Base-by-base conservation (phyloP, 2,888 invertebrate genomes). In the Dicycla oo region DNA sequence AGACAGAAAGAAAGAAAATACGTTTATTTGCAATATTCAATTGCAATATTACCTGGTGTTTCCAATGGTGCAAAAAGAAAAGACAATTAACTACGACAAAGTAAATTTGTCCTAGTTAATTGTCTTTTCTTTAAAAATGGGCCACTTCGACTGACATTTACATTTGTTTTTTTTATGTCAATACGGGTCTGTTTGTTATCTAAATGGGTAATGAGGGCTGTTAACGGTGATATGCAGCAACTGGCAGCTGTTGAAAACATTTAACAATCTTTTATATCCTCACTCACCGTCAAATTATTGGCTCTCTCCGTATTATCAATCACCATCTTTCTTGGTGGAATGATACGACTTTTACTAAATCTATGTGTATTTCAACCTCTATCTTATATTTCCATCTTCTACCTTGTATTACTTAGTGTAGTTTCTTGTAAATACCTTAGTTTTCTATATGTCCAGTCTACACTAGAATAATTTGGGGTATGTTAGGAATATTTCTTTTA, bases 161-260 rank as follows among this genome's bases (percentile, higher is more conserved):
- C 30, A 34, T 53, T 30, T 18, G 49, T 34, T 30, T 57, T 73
- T n/a, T 40, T 65, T 60, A n/a, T 58, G 58, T n/a, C 30, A 79
- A 40, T 61, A 34, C 58, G 80, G 65, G 72, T 78, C 30, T 62
- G 34, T 67, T 57, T 80, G 43, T 80, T 80, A 74, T 77, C 75
- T 62, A 58, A 54, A 68, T 49, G 54, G 23, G 58, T 60, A 54
- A 62, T 34, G 75, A 58, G 80, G 57, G 11, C 57, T 68, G 49
- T 47, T 57, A 80, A 75, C 63, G 63, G 80, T 65, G 7, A 40
- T 34, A 26, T 54, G 38, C n/a, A 53, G 34, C 23, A 43, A 26
- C 51, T 63, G 53, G 26, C 18, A 56, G 15, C 43, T 60, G 34
- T 47, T 78, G 8, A 61, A 60, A 40, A 38, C 47, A 26, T 78